Evolutionary conservation across 1,140 invertebrate genomes (phyloP).

Genomic region (Tribolium madens): DNA sequence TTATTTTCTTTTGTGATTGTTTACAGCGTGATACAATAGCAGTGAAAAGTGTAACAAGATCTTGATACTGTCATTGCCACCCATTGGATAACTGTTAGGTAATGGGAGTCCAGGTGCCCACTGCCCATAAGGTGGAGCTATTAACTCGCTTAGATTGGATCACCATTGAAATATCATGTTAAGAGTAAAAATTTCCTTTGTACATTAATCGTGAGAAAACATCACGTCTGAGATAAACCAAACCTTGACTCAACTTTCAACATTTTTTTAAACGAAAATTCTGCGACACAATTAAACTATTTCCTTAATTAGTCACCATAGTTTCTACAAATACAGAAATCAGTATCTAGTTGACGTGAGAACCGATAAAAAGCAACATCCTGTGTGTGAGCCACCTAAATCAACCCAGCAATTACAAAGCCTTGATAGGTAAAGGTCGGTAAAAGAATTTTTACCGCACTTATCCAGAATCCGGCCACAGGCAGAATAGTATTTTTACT

Average conservation of each 20-base stretch:
- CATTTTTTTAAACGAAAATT: neutral
- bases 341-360: neutral
- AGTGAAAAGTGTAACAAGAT: neutral
- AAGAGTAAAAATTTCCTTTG: neutral
- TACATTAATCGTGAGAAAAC: neutral
- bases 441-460: neutral
- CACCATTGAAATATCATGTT: neutral
- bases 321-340: neutral
- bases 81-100: neutral
- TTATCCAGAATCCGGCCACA: slow-evolving; percentile 16
- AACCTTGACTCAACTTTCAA: neutral
- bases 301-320: slow-evolving; percentile 3
- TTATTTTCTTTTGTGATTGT: neutral
- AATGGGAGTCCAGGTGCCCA: neutral
- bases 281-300: neutral
- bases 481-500: slow-evolving; percentile 25
- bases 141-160: neutral
- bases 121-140: neutral
- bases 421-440: slow-evolving; percentile 12
- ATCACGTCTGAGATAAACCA: neutral
- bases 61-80: neutral
- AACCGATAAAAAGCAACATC: neutral
- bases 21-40: neutral
- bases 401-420: neutral
- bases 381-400: neutral